phyloP scores from a whole-genome alignment of 1,140 invertebrate genomes.

The Agraylea sexmaculata region DNA sequence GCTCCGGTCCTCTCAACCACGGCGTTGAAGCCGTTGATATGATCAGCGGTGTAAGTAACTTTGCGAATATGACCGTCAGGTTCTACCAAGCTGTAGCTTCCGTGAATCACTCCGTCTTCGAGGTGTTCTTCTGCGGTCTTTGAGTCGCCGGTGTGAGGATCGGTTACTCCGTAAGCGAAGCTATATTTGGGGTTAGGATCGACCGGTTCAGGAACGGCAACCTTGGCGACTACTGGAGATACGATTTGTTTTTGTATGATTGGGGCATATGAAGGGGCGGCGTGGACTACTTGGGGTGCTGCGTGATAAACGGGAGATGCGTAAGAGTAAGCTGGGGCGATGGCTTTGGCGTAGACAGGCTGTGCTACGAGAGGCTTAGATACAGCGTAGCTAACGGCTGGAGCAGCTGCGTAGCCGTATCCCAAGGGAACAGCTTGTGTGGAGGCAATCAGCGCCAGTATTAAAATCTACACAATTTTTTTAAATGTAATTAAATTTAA shows the following conservation, averaged over 20 bases:
- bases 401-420: constrained; percentile 8
- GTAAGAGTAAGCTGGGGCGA: constrained; percentile 10
- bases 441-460: neutral
- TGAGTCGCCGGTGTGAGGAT: constrained; percentile 57
- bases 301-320: constrained; percentile 23
- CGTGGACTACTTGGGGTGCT: constrained; percentile 24
- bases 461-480: neutral
- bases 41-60: constrained; percentile 44
- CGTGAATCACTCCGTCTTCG: constrained; percentile 49
- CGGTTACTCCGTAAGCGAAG: constrained; percentile 59
- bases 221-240: constrained; percentile 22
- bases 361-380: constrained; percentile 13
- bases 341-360: constrained; percentile 11
- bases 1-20: constrained; percentile 43
- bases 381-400: constrained; percentile 11
- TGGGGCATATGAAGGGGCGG: constrained; percentile 26
- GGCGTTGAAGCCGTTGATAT: constrained; percentile 41
- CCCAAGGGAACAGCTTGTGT: neutral
- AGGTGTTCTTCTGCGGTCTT: constrained; percentile 50
- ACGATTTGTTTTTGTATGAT: constrained; percentile 23
- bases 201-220: constrained; percentile 42
- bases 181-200: constrained; percentile 60
- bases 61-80: constrained; percentile 51
- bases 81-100: constrained; percentile 49
- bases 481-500: neutral